Base-by-base conservation (phyloP, 2,113 vertebrate genomes). In the Alouatta palliata region DNA sequence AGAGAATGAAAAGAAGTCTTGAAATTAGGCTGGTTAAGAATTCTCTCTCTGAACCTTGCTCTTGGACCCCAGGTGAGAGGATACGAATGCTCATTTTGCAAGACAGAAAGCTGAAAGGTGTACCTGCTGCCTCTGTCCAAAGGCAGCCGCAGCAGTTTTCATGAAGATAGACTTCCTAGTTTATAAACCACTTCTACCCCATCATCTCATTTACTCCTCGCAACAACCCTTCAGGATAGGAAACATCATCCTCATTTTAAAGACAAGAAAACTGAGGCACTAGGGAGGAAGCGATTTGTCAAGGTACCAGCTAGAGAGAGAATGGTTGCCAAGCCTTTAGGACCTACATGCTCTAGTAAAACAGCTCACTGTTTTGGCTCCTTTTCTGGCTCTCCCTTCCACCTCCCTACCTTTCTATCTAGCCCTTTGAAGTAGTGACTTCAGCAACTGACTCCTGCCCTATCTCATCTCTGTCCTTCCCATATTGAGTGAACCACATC, bases 181-280 rank as follows among this genome's bases (percentile, higher is more conserved):
- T 86, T 75, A 81, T 32, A 87, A 81, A 94, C 64, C 71, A 88
- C 66, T 77, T 77, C 56, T 19, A 45, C 66, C 64, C 86, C 49
- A 12, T 70, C 83, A 93, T 92, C 61, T 91, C 56, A 58, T 71
- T 76, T 68, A 76, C 92, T 71, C 80, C 80, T 96, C 19, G 47
- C 11, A 91, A 80, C 71, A 91, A 54, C 13, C 52, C 70, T 85
- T 37, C 61, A 49, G 35, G 12, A 19, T 25, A 81, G 75, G 76
- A 17, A 49, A 73, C 56, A 85, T 89, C 47, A 87, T 25, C 43
- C 6, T 87, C 23, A 37, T 79, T 80, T 94, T 47, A 37, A 90
- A 93, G 75, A 88, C 76, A 76, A 94, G 94, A 85, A 82, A 85
- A 87, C 37, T 3, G n/a, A 94, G 75, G 56, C 23, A 83, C 13